These are phyloP conservation scores for Ephialtes manifestator DNA, from an alignment of 2,888 invertebrate genomes.

Conservation along the genomic window DNA sequence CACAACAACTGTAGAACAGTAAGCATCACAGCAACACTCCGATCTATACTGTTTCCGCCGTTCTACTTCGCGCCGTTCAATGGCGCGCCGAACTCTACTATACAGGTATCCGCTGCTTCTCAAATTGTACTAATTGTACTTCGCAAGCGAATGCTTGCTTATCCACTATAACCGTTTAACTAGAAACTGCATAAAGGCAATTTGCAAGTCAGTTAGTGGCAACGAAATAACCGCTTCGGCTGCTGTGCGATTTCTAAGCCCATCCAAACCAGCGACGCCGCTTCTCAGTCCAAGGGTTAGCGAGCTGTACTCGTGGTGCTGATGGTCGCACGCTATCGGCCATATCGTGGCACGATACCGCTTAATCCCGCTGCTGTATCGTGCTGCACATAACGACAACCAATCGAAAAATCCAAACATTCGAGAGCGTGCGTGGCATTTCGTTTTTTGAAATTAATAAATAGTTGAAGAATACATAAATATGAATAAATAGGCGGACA, in stretches of 20 bases:
- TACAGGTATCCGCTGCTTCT: constrained; percentile 18
- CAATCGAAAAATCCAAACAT: constrained; percentile 19
- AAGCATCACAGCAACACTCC: neutral
- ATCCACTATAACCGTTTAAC: constrained; percentile 73
- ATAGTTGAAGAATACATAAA: too few relatives aligned
- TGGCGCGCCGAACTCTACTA: constrained; percentile 9
- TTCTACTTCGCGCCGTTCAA: constrained; percentile 38
- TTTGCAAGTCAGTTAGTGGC: constrained; percentile 76
- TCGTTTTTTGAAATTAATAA: neutral
- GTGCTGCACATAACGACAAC: constrained; percentile 8
- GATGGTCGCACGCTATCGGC: constrained; percentile 35
- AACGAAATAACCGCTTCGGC: constrained; percentile 67
- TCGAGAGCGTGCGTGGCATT: too few relatives aligned
- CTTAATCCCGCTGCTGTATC: constrained; percentile 28
- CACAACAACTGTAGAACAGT: constrained; percentile 15
- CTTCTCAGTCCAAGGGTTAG: neutral
- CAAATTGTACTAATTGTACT: constrained; percentile 59
- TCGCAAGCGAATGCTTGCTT: constrained; percentile 67
- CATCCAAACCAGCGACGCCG: constrained; percentile 38
- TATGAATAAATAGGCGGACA: neutral
- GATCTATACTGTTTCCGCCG: constrained; percentile 16
- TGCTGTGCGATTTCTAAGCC: constrained; percentile 57
- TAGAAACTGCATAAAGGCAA: constrained; percentile 76
- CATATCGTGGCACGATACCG: constrained; percentile 41
- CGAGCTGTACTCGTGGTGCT: constrained; percentile 10